Evolutionary conservation across 1,140 invertebrate genomes (phyloP).

Genomic region (Oscheius sp.): DNA sequence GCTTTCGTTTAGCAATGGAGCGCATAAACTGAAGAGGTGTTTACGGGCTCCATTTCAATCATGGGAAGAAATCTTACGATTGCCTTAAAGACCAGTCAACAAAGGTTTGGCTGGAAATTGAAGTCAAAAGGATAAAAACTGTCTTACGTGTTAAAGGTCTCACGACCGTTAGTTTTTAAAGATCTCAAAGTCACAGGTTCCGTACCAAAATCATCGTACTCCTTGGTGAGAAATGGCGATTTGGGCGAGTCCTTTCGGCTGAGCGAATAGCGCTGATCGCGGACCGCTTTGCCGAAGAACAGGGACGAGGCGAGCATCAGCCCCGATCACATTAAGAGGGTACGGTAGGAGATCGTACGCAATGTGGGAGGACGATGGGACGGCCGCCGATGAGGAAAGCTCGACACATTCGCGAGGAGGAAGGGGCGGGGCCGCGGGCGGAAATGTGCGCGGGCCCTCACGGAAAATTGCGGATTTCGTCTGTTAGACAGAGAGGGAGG

Average conservation of each 20-base stretch:
- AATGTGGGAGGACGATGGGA: too few relatives aligned
- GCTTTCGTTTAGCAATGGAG: too few relatives aligned
- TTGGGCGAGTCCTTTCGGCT: constrained; percentile 5
- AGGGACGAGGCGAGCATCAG: constrained; percentile 32
- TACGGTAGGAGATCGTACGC: too few relatives aligned
- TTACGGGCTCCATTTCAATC: too few relatives aligned
- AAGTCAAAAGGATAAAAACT: too few relatives aligned
- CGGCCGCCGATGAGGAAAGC: background rate
- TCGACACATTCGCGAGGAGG: background rate
- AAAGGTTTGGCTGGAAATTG: too few relatives aligned
- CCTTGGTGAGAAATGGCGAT: constrained; percentile 19
- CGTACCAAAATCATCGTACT: constrained; percentile 10
- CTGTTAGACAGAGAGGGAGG: background rate
- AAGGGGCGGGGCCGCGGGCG: background rate
- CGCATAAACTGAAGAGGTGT: too few relatives aligned
- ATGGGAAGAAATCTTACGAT: too few relatives aligned
- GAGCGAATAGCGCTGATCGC: constrained; percentile 20
- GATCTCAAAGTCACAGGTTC: background rate
- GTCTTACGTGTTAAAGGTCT: too few relatives aligned
- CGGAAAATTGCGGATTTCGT: background rate
- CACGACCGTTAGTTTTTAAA: too few relatives aligned
- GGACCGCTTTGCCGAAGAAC: constrained; percentile 35
- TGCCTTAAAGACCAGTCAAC: too few relatives aligned
- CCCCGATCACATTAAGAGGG: background rate
- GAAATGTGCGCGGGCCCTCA: background rate